Evolutionary conservation across 2,113 vertebrate genomes (phyloP), one percentile per base, ranked within the genome.

Genomic region (Neolamprologus variostigma): DNA sequence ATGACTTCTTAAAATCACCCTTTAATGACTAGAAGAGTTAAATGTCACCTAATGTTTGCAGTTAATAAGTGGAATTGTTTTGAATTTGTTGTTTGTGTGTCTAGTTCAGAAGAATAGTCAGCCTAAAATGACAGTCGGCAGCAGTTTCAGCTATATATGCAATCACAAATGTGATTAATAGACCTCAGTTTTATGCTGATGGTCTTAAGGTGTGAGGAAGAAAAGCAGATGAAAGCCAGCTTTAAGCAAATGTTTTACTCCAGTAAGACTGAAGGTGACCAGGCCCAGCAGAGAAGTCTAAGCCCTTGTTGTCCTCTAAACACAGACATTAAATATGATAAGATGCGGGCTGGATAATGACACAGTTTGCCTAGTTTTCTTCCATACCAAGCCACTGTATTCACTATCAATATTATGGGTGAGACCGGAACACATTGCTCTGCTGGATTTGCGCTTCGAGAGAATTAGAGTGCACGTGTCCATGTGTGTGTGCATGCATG

Each of bases 371-470:
- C 89, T 86, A 93, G 85, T 91, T 91, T 80, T 21, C 84, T 80
- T 79, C 87, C 93, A 94, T 95, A 90, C 91, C 90, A 87, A 90
- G 89, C 78, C 83, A 17, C 9, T 91, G 88, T 97, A 91, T 96
- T 95, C 94, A 96, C 93, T 95, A 94, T 96, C 95, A 97, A 97
- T 97, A 97, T 96, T 96, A 92, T 95, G 95, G 91, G 95, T 96
- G 76, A 83, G 86, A 86, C 86, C 28, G 78, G 88, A 94, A 93
- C 83, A 87, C 68, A 80, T 81, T 51, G 61, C 84, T 51, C 83
- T 78, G 79, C 35, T 82, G 78, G 55, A 87, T 79, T 51, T 83
- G 86, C 68, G 76, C 79, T 80, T 87, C 3, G n/a, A 55, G 23
- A 80, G 83, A 82, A 82, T 89, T 80, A 33, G 37, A 47, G 80